Conservation (phyloP, 2,113 vertebrate species). For the Aegotheles bennettii region DNA sequence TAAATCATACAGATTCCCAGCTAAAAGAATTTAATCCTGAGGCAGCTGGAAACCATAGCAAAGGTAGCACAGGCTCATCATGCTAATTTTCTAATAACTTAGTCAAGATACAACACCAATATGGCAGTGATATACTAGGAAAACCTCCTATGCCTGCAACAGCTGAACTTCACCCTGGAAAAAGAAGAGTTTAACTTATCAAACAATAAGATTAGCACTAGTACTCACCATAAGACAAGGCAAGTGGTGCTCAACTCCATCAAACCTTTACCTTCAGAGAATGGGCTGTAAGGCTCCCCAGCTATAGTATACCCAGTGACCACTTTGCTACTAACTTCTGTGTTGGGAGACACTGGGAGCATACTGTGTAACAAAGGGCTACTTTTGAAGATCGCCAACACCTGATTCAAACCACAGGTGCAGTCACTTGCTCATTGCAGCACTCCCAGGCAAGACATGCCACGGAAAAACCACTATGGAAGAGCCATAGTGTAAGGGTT, state of each 20-base stretch:
- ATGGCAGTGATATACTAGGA: not conserved
- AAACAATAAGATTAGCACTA: not conserved
- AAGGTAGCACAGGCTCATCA: not conserved
- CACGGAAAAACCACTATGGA: not conserved
- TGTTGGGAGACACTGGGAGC: fast-evolving
- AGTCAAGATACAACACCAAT: not conserved
- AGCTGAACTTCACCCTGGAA: not conserved
- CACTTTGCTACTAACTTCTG: not conserved
- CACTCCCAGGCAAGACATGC: not conserved
- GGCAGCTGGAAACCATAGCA: not conserved
- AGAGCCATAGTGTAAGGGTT: not conserved
- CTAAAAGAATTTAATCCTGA: not conserved
- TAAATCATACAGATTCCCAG: not conserved
- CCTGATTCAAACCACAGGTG: not conserved
- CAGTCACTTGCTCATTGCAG: not conserved
- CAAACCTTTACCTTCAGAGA: not conserved
- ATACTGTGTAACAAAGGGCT: fast-evolving
- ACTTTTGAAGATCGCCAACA: not conserved
- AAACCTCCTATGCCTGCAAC: not conserved
- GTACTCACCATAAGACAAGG: not conserved
- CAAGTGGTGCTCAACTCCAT: not conserved
- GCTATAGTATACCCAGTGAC: not conserved
- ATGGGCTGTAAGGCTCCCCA: fast-evolving
- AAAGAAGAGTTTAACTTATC: not conserved
- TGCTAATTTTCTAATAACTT: not conserved